Conservation (phyloP, 1,140 invertebrate genomes). For the Meteorus sp. region DNA sequence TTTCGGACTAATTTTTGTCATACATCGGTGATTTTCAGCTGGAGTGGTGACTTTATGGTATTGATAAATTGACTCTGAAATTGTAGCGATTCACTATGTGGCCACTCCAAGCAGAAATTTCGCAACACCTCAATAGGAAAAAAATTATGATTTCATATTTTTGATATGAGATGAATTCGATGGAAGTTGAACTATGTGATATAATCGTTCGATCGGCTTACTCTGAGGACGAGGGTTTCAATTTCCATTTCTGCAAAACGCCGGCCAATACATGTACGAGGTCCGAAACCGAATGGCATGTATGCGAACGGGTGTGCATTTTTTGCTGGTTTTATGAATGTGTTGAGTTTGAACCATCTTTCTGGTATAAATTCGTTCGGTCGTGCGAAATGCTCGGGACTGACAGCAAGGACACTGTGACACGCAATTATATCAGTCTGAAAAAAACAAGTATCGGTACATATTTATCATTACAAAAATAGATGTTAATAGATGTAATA, state of each 20-base stretch:
- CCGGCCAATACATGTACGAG: constrained; percentile 55
- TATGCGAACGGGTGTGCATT: constrained; percentile 63
- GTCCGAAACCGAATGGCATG: constrained; percentile 69
- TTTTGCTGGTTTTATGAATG: constrained; percentile 40
- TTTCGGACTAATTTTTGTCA: not conserved
- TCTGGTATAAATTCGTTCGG: constrained; percentile 55
- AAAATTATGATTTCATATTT: not conserved
- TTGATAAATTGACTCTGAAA: constrained; percentile 48
- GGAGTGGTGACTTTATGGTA: constrained; percentile 46
- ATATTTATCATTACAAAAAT: constrained; percentile 10
- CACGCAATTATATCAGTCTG: constrained; percentile 57
- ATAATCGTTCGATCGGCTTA: too few species aligned
- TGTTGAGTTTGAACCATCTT: constrained; percentile 56
- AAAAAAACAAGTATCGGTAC: too few species aligned
- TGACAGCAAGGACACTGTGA: constrained; percentile 49
- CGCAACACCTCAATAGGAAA: constrained; percentile 39
- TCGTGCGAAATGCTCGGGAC: constrained; percentile 54
- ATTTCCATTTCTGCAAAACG: constrained; percentile 57
- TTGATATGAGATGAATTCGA: not conserved
- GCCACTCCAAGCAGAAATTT: constrained; percentile 51
- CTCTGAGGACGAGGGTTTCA: constrained; percentile 49
- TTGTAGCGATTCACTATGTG: constrained; percentile 43
- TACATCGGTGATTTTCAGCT: constrained; percentile 46
- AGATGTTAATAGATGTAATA: not conserved
- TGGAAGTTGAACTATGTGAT: not conserved